Conservation (phyloP, 2,888 invertebrate genomes). For the Tupiocoris notatus region DNA sequence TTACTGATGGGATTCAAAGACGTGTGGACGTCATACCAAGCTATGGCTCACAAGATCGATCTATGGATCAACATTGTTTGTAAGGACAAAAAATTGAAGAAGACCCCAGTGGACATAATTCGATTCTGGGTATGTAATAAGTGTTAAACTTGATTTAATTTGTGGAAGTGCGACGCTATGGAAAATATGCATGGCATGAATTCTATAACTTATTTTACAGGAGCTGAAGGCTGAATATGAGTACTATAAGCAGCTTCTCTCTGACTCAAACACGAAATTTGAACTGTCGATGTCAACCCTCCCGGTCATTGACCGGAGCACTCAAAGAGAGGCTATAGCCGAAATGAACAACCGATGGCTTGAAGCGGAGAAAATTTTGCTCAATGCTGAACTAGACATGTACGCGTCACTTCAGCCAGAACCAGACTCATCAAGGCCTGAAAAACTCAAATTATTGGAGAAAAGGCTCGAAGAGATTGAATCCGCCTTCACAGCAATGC, state of each 20-base stretch:
- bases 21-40: slow-evolving; percentile 73
- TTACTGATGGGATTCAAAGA: slow-evolving; percentile 73
- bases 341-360: slow-evolving; percentile 77
- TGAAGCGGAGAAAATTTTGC: slow-evolving; percentile 57
- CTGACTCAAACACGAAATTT: slow-evolving; percentile 70
- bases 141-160: slow-evolving; percentile 1
- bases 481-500: slow-evolving; percentile 58
- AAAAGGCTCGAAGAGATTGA: slow-evolving; percentile 45
- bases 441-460: slow-evolving; percentile 39
- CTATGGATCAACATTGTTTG: slow-evolving; percentile 70
- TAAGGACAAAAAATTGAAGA: slow-evolving; percentile 50
- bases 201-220: too few relatives aligned
- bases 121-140: slow-evolving; percentile 70
- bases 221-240: slow-evolving; percentile 85
- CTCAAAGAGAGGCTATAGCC: slow-evolving; percentile 74
- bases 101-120: slow-evolving; percentile 68
- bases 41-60: slow-evolving; percentile 70
- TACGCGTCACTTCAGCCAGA: slow-evolving; percentile 20
- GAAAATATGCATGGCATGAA: too few relatives aligned
- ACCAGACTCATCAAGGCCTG: slow-evolving; percentile 12
- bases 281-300: slow-evolving; percentile 76
- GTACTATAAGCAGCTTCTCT: slow-evolving; percentile 73
- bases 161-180: too few relatives aligned
- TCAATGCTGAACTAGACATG: slow-evolving; percentile 34
- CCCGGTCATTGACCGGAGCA: slow-evolving; percentile 79